Base-by-base conservation (phyloP, 2,888 invertebrate genomes). In the Thymelicus sylvestris region DNA sequence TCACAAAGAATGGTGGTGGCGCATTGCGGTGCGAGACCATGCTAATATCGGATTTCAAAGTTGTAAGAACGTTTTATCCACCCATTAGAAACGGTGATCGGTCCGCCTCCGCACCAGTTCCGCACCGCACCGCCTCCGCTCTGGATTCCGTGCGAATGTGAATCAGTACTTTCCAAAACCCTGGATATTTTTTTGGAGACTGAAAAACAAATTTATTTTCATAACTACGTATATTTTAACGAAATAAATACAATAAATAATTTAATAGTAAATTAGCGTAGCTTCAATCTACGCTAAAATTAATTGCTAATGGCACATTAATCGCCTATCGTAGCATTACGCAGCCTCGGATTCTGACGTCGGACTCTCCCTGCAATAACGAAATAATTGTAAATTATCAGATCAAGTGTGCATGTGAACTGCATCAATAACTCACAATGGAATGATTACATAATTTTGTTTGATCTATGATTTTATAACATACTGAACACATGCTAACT, bases 361-460 rank as follows among this genome's bases (percentile, higher is more conserved):
- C 67, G 52, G 62, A 59, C 64, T 69, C 69, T 64, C 64, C 69
- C 69, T 69, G 69, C 64, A 69, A 69, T 69, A 50, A 69, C 55
- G 68, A 68, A 68, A 68, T 72, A 67, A 72, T 77, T 73, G 63
- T 71, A 74, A 67, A 78, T 72, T 75, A 74, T 74, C 72, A 41
- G 52, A 62, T 71, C 78, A 77, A 76, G 70, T 74, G 39, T 62
- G 64, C 68, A 62, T 61, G 68, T 63, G 68, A 41, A 19, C 12
- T 60, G 60, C 48, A 67, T 24, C 19, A 52, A 62, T 55, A 63
- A n/a, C 19, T 57, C 59, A 60, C 50, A 48, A 48, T 64, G 57
- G 13, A 13, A n/a, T 48, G 69, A 59, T 69, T 69, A 39, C 69
- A 39, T 64, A 69, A 12, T 47, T 52, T 68, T 76, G 76, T 74